phyloP scores from a whole-genome alignment of 2,113 vertebrate species.

The Eira barbara region DNA sequence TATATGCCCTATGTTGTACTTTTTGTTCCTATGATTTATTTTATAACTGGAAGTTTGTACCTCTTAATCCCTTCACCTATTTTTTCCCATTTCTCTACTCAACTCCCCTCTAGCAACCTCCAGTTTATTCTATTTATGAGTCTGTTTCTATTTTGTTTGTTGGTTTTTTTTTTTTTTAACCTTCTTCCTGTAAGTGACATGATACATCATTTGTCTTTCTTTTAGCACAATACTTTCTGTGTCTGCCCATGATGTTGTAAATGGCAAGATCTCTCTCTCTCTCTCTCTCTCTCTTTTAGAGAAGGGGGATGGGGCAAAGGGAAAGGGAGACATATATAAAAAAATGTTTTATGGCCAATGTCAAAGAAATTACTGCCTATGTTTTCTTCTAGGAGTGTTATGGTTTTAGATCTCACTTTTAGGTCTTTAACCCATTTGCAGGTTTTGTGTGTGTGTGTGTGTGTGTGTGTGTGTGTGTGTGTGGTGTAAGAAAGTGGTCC shows the following conservation, averaged over 20 bases:
- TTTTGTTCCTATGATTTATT: background rate
- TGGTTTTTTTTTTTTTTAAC: background rate
- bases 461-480: background rate
- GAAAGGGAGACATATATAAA: background rate
- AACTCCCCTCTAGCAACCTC: background rate
- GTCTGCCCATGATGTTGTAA: background rate
- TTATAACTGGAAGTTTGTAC: background rate
- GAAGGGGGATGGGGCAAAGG: background rate
- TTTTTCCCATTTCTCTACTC: background rate
- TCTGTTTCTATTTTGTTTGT: background rate
- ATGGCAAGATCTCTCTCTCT: background rate
- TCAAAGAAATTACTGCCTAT: background rate
- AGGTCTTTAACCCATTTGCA: background rate
- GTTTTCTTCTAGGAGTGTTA: background rate
- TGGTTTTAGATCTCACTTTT: background rate
- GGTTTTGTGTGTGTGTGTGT: background rate
- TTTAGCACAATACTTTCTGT: background rate
- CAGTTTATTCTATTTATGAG: background rate
- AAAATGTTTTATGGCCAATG: background rate
- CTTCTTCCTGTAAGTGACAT: background rate
- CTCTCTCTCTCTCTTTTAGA: background rate
- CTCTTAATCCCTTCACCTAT: background rate
- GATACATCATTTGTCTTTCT: background rate
- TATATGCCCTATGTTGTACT: background rate
- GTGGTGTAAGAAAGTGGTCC: background rate